Evolutionary conservation across 2,113 vertebrate genomes (phyloP).

Genomic region (Electrona antarctica): DNA sequence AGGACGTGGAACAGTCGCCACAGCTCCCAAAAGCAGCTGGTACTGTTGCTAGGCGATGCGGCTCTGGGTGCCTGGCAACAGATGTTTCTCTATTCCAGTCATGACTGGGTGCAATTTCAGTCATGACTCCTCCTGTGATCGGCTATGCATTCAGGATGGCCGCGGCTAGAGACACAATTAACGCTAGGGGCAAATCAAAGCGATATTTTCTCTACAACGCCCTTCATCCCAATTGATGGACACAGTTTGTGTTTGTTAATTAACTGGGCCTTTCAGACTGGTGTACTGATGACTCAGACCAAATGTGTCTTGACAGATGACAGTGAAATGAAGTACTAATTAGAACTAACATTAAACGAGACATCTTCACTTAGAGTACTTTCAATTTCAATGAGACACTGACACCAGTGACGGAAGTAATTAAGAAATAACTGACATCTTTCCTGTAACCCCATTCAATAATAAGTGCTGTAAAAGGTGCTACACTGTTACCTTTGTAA

Average conservation of each 20-base stretch:
- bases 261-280: constrained; percentile 4
- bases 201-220: background rate
- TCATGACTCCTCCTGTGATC: constrained; percentile 60
- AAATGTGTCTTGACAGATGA: constrained; percentile 5
- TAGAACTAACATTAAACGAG: background rate
- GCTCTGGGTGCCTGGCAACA: constrained; percentile 83
- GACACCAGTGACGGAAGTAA: background rate
- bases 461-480: no score
- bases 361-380: background rate
- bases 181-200: constrained; percentile 39
- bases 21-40: constrained; percentile 68
- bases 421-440: no score
- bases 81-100: constrained; percentile 70
- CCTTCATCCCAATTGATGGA: constrained; percentile 10
- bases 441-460: no score
- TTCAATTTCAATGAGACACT: background rate
- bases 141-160: constrained; percentile 23
- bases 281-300: constrained; percentile 17
- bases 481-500: no score
- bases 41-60: constrained; percentile 73
- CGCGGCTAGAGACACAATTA: constrained; percentile 25
- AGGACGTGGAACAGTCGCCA: constrained; percentile 27
- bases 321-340: background rate
- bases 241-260: constrained; percentile 3
- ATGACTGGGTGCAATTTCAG: constrained; percentile 70